Percentiles rank a stretch among this genome's conserved stretches.
Evolutionary conservation across 2,888 invertebrate genomes (phyloP).

Genomic region (Lycocerus yunnanus): DNA sequence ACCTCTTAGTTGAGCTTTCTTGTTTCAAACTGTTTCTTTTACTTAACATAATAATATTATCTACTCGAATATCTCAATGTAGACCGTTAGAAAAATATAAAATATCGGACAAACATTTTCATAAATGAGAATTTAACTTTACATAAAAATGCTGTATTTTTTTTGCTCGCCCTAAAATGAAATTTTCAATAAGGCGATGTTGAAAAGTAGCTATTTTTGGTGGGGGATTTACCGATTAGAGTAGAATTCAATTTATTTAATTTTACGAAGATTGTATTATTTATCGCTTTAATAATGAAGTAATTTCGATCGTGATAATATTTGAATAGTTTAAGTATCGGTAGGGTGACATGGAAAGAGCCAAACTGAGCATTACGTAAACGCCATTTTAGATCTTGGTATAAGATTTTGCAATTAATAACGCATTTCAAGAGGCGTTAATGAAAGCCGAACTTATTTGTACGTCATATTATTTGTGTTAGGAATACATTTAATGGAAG

Average conservation of each 20-base stretch:
- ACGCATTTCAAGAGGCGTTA: constrained; percentile 18
- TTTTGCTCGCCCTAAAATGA: too few species aligned
- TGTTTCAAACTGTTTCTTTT: neutral
- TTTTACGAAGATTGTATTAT: neutral
- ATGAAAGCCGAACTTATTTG: constrained; percentile 16
- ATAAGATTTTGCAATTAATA: constrained; percentile 14
- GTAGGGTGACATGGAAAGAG: neutral
- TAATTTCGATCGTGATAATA: neutral
- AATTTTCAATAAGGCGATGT: too few species aligned
- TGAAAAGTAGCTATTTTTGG: too few species aligned
- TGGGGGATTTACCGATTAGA: neutral
- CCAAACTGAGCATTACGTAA: neutral
- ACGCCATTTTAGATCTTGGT: neutral
- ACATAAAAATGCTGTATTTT: too few species aligned
- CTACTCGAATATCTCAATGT: neutral
- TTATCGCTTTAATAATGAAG: neutral
- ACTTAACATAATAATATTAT: neutral
- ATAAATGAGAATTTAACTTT: too few species aligned
- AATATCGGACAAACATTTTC: too few species aligned
- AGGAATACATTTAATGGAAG: constrained; percentile 10
- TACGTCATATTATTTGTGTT: constrained; percentile 11
- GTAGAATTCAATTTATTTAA: neutral
- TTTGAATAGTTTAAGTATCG: constrained; percentile 3
- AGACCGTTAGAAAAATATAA: neutral
- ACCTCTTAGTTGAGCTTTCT: neutral